These are phyloP conservation scores for Brachionichthys hirsutus DNA, from an alignment of 2,113 vertebrate species.

Conservation along the genomic window DNA sequence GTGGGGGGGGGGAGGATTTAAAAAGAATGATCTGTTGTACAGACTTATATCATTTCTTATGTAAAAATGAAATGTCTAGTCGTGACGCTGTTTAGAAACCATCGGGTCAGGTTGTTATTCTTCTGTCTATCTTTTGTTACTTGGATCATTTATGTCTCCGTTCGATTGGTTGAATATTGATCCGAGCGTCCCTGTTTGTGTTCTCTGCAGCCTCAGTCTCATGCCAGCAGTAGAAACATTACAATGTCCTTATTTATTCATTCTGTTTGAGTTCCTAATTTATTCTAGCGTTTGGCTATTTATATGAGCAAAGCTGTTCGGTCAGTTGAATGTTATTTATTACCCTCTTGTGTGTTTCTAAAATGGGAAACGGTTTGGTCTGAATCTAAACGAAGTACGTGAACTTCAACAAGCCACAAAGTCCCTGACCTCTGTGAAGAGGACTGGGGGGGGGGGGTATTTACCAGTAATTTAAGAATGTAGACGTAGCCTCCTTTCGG, in stretches of 20 bases:
- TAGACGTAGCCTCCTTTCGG: constrained; percentile 89
- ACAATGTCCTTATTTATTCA: constrained; percentile 77
- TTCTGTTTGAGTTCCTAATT: constrained; percentile 80
- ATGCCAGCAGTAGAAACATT: constrained; percentile 76
- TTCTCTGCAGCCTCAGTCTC: constrained; percentile 64
- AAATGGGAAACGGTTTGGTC: constrained; percentile 79
- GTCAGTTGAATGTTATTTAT: constrained; percentile 84
- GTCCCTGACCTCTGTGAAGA: constrained; percentile 74
- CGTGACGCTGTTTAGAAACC: constrained; percentile 78
- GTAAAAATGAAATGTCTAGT: constrained; percentile 76
- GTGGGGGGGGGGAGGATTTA: constrained; percentile 55
- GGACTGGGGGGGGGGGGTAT: constrained; percentile 70
- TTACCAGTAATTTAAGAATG: constrained; percentile 89
- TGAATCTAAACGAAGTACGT: constrained; percentile 77
- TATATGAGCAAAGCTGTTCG: constrained; percentile 83
- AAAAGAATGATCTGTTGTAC: constrained; percentile 83
- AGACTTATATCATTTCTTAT: constrained; percentile 78
- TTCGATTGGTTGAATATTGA: constrained; percentile 56
- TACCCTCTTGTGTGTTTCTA: constrained; percentile 78
- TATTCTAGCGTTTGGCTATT: constrained; percentile 85
- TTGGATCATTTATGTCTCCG: constrained; percentile 52
- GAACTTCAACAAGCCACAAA: constrained; percentile 74
- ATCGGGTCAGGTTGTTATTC: constrained; percentile 67
- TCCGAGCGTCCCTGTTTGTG: constrained; percentile 53
- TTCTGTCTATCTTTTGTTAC: constrained; percentile 72